These are phyloP conservation scores for Oriolus oriolus DNA, from an alignment of 2,113 vertebrate species.

Conservation along the genomic window DNA sequence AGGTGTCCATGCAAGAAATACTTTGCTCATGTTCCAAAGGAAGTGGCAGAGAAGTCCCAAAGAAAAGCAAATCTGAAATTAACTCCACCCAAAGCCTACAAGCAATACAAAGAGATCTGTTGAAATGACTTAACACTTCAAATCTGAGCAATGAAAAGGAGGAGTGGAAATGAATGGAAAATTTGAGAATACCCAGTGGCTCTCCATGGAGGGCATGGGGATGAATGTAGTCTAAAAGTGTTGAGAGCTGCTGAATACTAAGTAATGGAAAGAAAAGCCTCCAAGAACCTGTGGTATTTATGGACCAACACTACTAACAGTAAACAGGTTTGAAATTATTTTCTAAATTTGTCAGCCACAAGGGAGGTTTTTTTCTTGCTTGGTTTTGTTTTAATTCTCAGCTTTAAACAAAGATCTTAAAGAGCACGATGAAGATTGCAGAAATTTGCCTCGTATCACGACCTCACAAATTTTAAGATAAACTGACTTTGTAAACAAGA, in stretches of 20 bases:
- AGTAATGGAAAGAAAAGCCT: background rate
- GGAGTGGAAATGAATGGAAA: background rate
- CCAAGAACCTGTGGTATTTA: background rate
- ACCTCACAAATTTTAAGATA: background rate
- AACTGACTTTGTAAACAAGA: background rate
- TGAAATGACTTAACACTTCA: background rate
- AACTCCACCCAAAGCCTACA: background rate
- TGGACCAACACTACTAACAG: background rate
- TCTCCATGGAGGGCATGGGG: background rate
- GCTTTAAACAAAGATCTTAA: background rate
- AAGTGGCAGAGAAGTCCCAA: background rate
- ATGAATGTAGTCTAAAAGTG: background rate
- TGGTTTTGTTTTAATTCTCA: background rate
- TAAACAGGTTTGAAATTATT: background rate
- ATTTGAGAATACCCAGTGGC: background rate
- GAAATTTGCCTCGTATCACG: background rate
- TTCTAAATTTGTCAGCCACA: background rate
- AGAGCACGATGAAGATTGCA: background rate
- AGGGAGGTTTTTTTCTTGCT: background rate
- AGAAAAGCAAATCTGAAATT: background rate
- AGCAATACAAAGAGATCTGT: background rate
- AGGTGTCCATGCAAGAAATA: background rate
- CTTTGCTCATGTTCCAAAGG: background rate
- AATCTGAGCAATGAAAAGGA: background rate
- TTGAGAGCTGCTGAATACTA: background rate